Base-by-base conservation (phyloP, 2,888 invertebrate genomes). In the Sicus ferrugineus region DNA sequence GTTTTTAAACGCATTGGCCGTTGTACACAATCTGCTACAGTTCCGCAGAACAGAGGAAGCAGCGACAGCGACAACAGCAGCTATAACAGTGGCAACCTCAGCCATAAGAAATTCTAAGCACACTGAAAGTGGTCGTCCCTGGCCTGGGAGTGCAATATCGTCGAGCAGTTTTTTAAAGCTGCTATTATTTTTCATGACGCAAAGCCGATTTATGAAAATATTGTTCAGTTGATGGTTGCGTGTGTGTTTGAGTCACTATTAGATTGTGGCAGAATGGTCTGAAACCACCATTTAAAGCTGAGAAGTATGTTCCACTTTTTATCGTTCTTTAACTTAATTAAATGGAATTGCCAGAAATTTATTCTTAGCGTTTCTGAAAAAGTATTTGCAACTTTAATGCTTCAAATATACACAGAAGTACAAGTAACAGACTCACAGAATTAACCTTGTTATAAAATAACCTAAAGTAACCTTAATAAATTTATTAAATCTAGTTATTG, bases 191-290 rank as follows among this genome's bases (percentile, higher is more conserved):
- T 81, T 80, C 77, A 81, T 82, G 82, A 81, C 81, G 78, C 79
- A 82, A 84, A 83, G 84, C 83, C 83, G 84, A 83, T 84, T 83
- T 80, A 75, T 75, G 77, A 80, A 82, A 83, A 83, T 83, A 83
- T 82, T 84, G 83, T 82, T 82, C 77, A 75, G 73, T 73, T 69
- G 69, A 64, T 72, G 70, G 48, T 46, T 34, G 68, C 28, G 31
- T 52, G 23, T 56, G 56, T 46, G 7, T 26, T 28, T 66, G 56
- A 26, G 42, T 46, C 56, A 30, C 42, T 66, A n/a, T n/a, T 42
- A 14, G 42, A 4, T 42, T 42, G 2, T 42, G 42, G 9, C 5
- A 42, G 42, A 16, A n/a, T 14, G 34, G 0, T 42, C 0, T 42
- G 11, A 14, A 42, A 16, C 14, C 42, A 42, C 42, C n/a, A 42